Evolutionary conservation across 2,888 invertebrate species (phyloP).

Genomic region (Himalopsyche anomala): DNA sequence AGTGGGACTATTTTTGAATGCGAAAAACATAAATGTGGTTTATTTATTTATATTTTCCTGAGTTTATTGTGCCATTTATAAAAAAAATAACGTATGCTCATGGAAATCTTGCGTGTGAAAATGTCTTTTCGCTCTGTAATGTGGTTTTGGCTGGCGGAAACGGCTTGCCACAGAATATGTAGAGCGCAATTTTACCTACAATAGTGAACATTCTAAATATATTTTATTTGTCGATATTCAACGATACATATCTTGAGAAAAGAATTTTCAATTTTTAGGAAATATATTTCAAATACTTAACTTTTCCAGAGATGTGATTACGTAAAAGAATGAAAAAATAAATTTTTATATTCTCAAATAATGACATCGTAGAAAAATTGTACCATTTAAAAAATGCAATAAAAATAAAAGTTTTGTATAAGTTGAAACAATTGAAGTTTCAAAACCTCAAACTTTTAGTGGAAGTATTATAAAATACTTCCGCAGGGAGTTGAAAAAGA

Average conservation of each 20-base stretch:
- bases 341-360: neutral
- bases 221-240: slow-evolving; percentile 16
- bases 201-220: slow-evolving; percentile 6
- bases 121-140: slow-evolving; percentile 8
- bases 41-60: neutral
- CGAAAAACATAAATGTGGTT: neutral
- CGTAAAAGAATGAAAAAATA: no score
- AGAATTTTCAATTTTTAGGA: neutral
- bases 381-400: neutral
- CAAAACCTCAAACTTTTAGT: neutral
- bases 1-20: neutral
- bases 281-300: no score
- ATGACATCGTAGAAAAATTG: neutral
- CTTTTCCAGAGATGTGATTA: no score
- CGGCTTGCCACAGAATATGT: neutral
- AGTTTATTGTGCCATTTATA: slow-evolving; percentile 16
- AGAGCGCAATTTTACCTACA: neutral
- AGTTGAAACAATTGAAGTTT: slow-evolving; percentile 33
- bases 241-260: neutral
- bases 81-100: slow-evolving; percentile 1
- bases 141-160: slow-evolving; percentile 21
- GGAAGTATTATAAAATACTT: slow-evolving; percentile 24
- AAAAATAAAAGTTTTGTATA: neutral
- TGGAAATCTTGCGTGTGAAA: slow-evolving; percentile 26
- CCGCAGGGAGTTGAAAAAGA: neutral